Conservation (phyloP, 2,113 vertebrate species). For the Silurus meridionalis region DNA sequence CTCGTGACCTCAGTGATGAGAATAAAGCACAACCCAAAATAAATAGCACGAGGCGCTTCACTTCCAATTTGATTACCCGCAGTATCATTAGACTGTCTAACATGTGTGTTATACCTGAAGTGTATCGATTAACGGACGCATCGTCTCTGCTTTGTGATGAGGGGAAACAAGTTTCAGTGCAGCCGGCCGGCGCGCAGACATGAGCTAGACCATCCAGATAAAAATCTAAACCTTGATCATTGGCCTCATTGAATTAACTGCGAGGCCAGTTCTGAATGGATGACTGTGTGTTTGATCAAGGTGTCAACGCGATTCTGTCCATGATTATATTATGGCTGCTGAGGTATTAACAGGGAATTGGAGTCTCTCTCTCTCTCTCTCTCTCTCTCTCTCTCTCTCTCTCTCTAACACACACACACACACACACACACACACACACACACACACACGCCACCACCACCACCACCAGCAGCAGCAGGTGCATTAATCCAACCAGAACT, state of each 20-base stretch:
- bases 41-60: slow-evolving; percentile 27
- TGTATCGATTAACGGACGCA: slow-evolving; percentile 53
- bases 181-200: slow-evolving; percentile 38
- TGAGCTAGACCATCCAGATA: slow-evolving; percentile 48
- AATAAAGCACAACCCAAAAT: neutral
- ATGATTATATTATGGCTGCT: slow-evolving; percentile 55
- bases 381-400: neutral
- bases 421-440: neutral
- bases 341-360: slow-evolving; percentile 12
- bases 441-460: neutral
- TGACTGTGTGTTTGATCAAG: slow-evolving; percentile 57
- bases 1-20: slow-evolving; percentile 30
- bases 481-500: slow-evolving; percentile 26
- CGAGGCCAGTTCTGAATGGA: slow-evolving; percentile 56
- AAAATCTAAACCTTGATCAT: slow-evolving; percentile 57
- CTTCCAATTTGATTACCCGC: slow-evolving; percentile 56
- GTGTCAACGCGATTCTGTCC: slow-evolving; percentile 57
- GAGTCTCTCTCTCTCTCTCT: slow-evolving; percentile 39
- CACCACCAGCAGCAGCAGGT: slow-evolving; percentile 36
- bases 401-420: neutral
- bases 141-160: slow-evolving; percentile 38
- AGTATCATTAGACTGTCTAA: slow-evolving; percentile 60
- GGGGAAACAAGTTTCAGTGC: slow-evolving; percentile 46
- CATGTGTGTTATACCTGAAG: slow-evolving; percentile 52
- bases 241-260: slow-evolving; percentile 57